Evolutionary conservation across 2,888 invertebrate species (phyloP), one percentile per base, ranked within the genome.

Genomic region (Eupithecia inturbata): DNA sequence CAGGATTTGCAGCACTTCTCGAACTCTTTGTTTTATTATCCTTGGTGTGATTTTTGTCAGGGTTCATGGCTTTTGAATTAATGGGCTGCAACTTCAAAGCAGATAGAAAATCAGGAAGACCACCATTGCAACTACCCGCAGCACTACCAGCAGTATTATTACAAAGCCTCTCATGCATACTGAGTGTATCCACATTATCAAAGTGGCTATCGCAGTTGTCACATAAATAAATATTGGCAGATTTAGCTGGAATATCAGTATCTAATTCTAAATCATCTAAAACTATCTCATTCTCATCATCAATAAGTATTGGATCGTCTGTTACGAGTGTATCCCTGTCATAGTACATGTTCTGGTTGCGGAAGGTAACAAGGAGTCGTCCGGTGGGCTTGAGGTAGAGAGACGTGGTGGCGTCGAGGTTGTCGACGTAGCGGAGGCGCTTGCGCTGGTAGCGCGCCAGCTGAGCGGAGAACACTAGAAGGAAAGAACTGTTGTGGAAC

Each of bases 141-240:
- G 90, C 85, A 12, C 82, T 77, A 74, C 88, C 89, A 86, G 88
- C 9, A 45, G 45, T 19, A 49, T n/a, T 90, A 75, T 92, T 93
- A 81, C 95, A 95, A 67, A 94, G 89, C 85, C 92, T 91, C 86
- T 95, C 95, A 80, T 95, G 95, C 0, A 87, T 89, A 82, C 84
- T 88, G 62, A 94, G 80, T 68, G 88, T 81, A 60, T 92, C 90
- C 71, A 90, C 83, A 79, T 93, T 94, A 78, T 96, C 95, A 85
- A 97, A 95, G 88, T 96, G 96, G 75, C 96, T 96, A 89, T 97
- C 97, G 88, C 97, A 97, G 85, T 96, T 96, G 85, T 97, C 97
- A 89, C 97, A 97, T 68, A 97, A 91, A 88, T 96, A 97, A 82
- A 97, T 96, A 84, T 97, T 96, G 78, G 96, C 91, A 77, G 96